phyloP scores from a whole-genome alignment of 2,888 invertebrate genomes.

The Prionchulus punctatus region DNA sequence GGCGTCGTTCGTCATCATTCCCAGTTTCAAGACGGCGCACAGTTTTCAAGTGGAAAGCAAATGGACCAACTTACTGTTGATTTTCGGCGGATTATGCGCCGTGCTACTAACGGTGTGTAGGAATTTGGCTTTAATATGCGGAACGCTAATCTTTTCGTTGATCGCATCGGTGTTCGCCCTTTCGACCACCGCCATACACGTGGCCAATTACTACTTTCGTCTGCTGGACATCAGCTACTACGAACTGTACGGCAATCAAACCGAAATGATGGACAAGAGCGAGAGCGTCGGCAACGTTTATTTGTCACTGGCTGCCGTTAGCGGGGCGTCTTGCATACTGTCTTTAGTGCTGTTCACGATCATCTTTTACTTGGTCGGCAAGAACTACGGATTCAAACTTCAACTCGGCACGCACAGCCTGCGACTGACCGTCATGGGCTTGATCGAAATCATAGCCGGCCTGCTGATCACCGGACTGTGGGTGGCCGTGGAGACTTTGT shows the following conservation, averaged over 20 bases:
- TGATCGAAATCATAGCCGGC: conserved; percentile 8
- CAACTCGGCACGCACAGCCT: conserved; percentile 7
- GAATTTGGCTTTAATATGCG: neutral
- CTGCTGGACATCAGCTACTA: neutral
- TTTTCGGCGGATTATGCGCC: conserved; percentile 8
- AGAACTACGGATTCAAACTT: conserved; percentile 8
- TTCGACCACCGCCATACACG: conserved; percentile 4
- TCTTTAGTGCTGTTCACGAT: conserved; percentile 1
- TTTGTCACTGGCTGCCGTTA: neutral
- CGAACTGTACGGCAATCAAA: neutral
- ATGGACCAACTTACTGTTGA: conserved; percentile 7
- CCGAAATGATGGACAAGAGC: neutral
- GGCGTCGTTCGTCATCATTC: neutral
- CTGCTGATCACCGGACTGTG: conserved; percentile 9
- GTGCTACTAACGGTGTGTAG: neutral
- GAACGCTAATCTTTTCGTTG: neutral
- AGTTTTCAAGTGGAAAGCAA: conserved; percentile 9
- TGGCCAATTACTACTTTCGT: conserved; percentile 7
- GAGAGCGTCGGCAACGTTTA: conserved; percentile 1
- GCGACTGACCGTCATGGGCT: conserved; percentile 8
- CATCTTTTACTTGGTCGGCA: conserved; percentile 2
- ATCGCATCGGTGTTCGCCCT: neutral
- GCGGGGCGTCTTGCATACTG: neutral
- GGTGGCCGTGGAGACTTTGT: conserved; percentile 5
- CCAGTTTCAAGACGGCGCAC: conserved; percentile 1